Evolutionary conservation across 1,140 invertebrate species (phyloP), one percentile per base, ranked within the genome.

Genomic region (Caerostris extrusa): DNA sequence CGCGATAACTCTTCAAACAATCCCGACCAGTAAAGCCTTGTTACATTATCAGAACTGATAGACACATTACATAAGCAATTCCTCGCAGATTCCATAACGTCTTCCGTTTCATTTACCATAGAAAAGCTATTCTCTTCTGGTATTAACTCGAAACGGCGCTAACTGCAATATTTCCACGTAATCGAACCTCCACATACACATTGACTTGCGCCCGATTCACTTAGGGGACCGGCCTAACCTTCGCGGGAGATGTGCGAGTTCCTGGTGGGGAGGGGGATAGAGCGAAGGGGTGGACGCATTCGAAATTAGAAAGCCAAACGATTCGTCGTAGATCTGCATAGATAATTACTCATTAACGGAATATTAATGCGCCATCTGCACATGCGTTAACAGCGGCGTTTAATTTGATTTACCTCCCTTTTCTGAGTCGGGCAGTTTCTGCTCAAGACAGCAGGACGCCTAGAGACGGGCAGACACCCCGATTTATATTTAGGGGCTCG

Each of bases 351-450:
- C 71, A 77, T 77, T 77, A 50, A 77, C 50, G 12, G 34, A 50
- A 50, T 77, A 77, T 77, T 77, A 53, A 77, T 12, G 71, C 34
- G 12, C 34, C 71, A 50, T 53, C 61, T 0, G 14, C 34, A 5
- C 34, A 53, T 14, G 71, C 50, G 34, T 14, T 10, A 77, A 77
- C 50, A 12, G 71, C 50, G 5, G 34, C 34, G 71, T 14, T 77
- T 77, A 34, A 77, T 77, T 77, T 77, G 71, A 77, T 77, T 50
- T 34, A 77, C 71, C 34, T 12, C 71, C 8, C 71, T 53, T 77
- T 53, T 50, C 71, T 53, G 34, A 34, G 34, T 34, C 67, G 8
- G 6, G 17, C 5, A 50, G 3, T 8, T 50, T 12, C 8, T 53
- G 34, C 61, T n/a, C 17, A 67, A 67, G 61, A 5, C 61, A n/a